These are phyloP conservation scores for Monomorium pharaonis DNA, from an alignment of 1,140 invertebrate genomes.

Conservation along the genomic window DNA sequence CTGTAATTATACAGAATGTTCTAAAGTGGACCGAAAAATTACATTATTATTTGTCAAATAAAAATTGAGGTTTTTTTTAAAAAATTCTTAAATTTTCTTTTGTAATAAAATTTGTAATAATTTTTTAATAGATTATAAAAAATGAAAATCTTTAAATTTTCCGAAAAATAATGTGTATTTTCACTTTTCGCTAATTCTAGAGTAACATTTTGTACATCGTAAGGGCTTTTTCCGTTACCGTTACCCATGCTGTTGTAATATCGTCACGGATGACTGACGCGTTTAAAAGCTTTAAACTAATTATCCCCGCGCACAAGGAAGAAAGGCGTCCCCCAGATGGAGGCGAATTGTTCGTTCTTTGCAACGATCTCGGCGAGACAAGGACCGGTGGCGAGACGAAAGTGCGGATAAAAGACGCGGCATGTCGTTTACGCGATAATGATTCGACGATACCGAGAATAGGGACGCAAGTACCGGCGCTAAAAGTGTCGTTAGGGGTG, in stretches of 20 bases:
- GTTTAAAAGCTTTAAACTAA: conserved; percentile 60
- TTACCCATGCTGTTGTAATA: conserved; percentile 17
- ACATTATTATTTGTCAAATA: background rate
- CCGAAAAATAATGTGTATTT: background rate
- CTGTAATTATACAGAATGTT: background rate
- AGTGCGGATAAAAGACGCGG: conserved; percentile 30
- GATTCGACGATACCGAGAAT: conserved; percentile 21
- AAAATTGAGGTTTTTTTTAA: background rate
- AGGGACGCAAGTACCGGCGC: conserved; percentile 11
- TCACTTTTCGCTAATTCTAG: background rate
- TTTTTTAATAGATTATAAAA: background rate
- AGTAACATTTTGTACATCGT: background rate
- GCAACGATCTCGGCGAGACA: conserved; percentile 14
- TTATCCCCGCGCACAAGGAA: conserved; percentile 39
- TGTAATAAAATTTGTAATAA: background rate
- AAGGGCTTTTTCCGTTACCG: conserved; percentile 22
- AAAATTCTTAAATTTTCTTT: background rate
- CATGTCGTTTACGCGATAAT: conserved; percentile 46
- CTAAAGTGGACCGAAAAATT: background rate
- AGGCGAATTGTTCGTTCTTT: conserved; percentile 41
- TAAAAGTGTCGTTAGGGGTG: conserved; percentile 25
- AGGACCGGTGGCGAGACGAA: conserved; percentile 1
- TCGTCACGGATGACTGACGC: conserved; percentile 15
- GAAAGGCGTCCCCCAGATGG: conserved; percentile 23
- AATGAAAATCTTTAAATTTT: background rate